Evolutionary conservation across 2,797 vertebrate species (phyloP).

Genomic region (Pangasius krempfi): DNA sequence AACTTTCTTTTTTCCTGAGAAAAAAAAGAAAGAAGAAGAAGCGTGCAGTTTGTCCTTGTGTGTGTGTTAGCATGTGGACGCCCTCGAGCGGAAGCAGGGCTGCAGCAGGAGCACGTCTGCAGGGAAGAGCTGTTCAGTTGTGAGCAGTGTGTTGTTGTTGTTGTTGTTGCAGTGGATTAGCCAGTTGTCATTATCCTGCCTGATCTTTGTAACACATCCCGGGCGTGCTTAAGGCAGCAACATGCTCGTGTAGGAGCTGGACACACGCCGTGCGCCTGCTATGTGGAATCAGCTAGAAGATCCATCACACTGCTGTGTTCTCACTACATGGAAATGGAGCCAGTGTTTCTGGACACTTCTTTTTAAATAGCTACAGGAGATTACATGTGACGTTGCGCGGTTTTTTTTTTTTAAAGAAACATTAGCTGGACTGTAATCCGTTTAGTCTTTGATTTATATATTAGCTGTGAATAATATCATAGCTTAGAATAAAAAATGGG

Average conservation of each 20-base stretch:
- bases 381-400: neutral
- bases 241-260: slow-evolving; percentile 14
- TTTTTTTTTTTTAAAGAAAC: neutral
- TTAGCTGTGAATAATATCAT: neutral
- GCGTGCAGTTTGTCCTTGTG: neutral
- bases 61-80: slow-evolving; percentile 2
- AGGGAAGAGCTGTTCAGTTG: neutral
- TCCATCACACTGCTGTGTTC: neutral
- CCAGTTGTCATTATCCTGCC: slow-evolving; percentile 21
- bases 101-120: neutral
- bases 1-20: neutral
- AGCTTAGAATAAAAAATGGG: neutral
- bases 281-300: slow-evolving; percentile 31
- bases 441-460: neutral
- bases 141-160: neutral
- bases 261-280: neutral
- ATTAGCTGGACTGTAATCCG: neutral
- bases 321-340: slow-evolving; percentile 2
- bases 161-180: slow-evolving; percentile 53
- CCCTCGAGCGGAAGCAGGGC: neutral
- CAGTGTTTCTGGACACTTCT: slow-evolving; percentile 25
- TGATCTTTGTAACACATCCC: neutral
- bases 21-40: too few relatives aligned
- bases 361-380: neutral
- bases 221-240: slow-evolving; percentile 12